Conservation (phyloP, 2,888 invertebrate species). For the Dendrolimus pini region DNA sequence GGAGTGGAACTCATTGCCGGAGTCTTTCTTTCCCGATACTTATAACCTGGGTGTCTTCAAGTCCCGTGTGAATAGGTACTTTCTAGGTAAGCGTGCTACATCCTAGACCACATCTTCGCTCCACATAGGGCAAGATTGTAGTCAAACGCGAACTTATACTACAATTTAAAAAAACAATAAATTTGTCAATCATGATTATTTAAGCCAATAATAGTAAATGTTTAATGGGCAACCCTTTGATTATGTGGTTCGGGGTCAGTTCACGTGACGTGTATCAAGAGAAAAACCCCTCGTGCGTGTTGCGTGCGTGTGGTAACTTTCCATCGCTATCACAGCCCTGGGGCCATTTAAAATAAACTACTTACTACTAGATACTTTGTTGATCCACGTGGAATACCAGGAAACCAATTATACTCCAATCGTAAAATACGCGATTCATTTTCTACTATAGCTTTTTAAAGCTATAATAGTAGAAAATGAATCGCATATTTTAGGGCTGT, state of each 20-base stretch:
- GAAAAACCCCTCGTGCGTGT: neutral
- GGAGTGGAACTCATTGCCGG: no score
- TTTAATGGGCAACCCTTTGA: neutral
- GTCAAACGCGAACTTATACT: no score
- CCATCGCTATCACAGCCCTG: neutral
- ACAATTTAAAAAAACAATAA: no score
- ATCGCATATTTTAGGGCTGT: neutral
- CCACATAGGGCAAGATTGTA: no score
- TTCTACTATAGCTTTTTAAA: neutral
- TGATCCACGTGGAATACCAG: neutral
- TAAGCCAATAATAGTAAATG: neutral
- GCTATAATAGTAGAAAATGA: no score
- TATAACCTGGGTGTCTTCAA: no score
- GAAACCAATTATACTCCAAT: neutral
- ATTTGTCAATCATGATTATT: slow-evolving; percentile 2
- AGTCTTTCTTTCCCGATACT: no score
- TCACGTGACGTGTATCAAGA: slow-evolving; percentile 9
- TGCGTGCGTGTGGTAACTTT: neutral
- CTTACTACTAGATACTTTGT: no score
- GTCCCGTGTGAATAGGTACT: no score
- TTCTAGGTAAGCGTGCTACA: no score
- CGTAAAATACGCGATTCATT: neutral
- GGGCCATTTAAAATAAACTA: neutral
- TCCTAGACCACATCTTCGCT: no score
- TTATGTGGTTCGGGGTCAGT: slow-evolving; percentile 2